Percentiles rank a stretch among this genome's conserved stretches.
phyloP scores from a whole-genome alignment of 1,140 invertebrate genomes.

The Penaeus vannamei region DNA sequence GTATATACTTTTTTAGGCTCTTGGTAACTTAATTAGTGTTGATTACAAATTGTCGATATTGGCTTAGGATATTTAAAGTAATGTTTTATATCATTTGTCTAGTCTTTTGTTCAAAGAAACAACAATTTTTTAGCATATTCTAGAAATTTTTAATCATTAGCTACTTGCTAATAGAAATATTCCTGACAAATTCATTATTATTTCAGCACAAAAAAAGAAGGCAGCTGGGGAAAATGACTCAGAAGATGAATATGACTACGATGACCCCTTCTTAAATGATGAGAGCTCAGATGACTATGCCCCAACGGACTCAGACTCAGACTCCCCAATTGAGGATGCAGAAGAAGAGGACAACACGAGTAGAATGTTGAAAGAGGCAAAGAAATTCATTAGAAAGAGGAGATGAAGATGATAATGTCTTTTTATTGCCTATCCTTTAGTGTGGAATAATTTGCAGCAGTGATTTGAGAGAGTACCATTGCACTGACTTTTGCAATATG shows the following conservation, averaged over 20 bases:
- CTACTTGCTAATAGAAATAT: no score
- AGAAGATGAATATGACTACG: constrained; percentile 61
- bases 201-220: not conserved
- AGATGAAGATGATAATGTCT: not conserved
- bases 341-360: constrained; percentile 49
- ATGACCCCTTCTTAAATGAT: constrained; percentile 66
- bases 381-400: constrained; percentile 52
- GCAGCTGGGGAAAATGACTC: constrained; percentile 29
- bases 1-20: not conserved
- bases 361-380: constrained; percentile 52
- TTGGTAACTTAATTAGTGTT: not conserved
- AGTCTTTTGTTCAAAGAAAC: no score
- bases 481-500: no score
- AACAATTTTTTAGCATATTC: no score
- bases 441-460: no score
- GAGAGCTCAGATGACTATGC: constrained; percentile 65
- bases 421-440: no score
- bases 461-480: no score
- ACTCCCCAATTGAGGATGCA: constrained; percentile 38
- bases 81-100: no score
- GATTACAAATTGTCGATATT: no score
- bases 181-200: no score
- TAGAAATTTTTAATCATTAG: no score
- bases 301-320: constrained; percentile 57
- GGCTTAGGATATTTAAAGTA: no score